Base-by-base conservation (phyloP, 2,888 invertebrate species). In the Pharmacophagus antenor region DNA sequence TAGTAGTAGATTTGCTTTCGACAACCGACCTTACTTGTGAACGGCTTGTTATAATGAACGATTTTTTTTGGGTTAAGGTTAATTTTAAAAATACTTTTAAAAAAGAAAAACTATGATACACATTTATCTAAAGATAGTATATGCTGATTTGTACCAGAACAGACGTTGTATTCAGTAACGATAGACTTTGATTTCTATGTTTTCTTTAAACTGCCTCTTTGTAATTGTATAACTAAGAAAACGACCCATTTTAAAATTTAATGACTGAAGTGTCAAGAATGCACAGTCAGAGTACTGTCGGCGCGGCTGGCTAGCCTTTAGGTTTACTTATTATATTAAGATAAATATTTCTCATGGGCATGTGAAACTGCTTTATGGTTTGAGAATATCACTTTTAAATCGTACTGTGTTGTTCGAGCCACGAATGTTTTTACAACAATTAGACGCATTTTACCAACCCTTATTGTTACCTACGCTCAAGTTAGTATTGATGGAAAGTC, bases 251-350 rank as follows among this genome's bases (percentile, higher is more conserved):
- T 15, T 23, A 41, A 4, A 15, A 7, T 6, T 15, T 12, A 20
- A 8, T 25, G 22, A 22, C 21, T 12, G 27, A 77, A 78, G 71
- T 75, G 80, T 74, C 84, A 85, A 85, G 70, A 75, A 58, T 23
- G 61, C 54, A 69, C 58, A 61, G 55, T 63, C 64, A 61, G 56
- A 47, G 63, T 65, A 63, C 57, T 65, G 58, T 56, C 58, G 65
- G 68, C 66, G 74, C 71, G 70, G 70, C 76, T 70, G 71, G 70
- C 70, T 72, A 73, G 74, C 77, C 74, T 79, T 84, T 79, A 83
- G 82, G 89, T 90, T 90, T 88, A 89, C 90, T 85, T 90, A 89
- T 89, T 88, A 88, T 88, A 90, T 90, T 88, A 89, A 84, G 86
- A 82, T 88, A 90, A 88, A 89, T 88, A 89, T 90, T 90, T 90